A percentile compares a stretch with the other conserved stretches of the same genome.
These are phyloP conservation scores for Poeciliopsis occidentalis DNA, from an alignment of 2,113 vertebrate species.

Conservation along the genomic window DNA sequence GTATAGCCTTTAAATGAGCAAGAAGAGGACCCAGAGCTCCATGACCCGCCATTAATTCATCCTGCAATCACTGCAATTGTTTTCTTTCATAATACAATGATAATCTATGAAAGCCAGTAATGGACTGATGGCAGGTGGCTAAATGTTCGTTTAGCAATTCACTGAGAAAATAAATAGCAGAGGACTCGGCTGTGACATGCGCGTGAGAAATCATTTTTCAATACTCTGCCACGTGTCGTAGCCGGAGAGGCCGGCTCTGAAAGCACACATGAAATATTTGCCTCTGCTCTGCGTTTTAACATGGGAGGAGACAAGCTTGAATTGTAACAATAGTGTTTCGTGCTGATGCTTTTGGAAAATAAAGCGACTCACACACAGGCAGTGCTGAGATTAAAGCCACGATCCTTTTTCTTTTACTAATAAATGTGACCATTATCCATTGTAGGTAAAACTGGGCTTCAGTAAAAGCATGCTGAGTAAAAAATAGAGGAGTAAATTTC, in stretches of 20 bases:
- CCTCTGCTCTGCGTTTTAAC: conserved; percentile 76
- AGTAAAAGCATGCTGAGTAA: conserved; percentile 32
- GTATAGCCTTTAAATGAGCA: conserved; percentile 46
- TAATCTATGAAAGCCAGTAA: conserved; percentile 77
- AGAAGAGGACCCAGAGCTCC: conserved; percentile 26
- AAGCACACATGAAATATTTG: conserved; percentile 78
- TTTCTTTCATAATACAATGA: conserved; percentile 76
- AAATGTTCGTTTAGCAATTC: conserved; percentile 79
- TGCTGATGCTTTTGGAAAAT: conserved; percentile 62
- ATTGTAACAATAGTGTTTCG: conserved; percentile 70
- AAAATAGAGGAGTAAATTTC: conserved; percentile 45
- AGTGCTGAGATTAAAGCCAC: conserved; percentile 40
- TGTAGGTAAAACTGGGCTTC: conserved; percentile 37
- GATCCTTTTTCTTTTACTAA: conserved; percentile 21
- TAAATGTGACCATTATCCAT: too few relatives aligned
- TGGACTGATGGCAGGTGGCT: conserved; percentile 76
- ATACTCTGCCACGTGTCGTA: conserved; percentile 72
- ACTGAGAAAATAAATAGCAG: conserved; percentile 78
- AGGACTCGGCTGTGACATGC: conserved; percentile 72
- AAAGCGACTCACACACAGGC: conserved; percentile 43
- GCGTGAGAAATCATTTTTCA: conserved; percentile 78
- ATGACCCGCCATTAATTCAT: conserved; percentile 63
- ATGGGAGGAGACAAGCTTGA: conserved; percentile 61
- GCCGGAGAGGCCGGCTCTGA: conserved; percentile 67
- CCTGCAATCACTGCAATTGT: conserved; percentile 74